Percentiles rank a stretch among this genome's conserved stretches.
phyloP scores from a whole-genome alignment of 2,888 invertebrate species.

The Hemistola chrysoprasaria region DNA sequence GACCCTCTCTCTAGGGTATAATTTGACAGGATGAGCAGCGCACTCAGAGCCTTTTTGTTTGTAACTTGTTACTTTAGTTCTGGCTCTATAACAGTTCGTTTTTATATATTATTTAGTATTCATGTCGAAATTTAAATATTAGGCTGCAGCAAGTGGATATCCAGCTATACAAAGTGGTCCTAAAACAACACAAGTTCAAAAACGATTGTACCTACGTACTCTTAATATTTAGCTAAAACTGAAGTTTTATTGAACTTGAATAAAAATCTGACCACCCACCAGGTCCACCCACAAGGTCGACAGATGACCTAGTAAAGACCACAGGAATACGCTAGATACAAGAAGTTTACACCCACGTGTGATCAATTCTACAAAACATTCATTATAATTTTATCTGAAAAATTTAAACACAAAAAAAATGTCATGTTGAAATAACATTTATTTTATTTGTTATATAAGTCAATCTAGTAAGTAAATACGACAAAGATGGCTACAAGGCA shows the following conservation, averaged over 20 bases:
- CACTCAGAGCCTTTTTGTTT: conserved; percentile 33
- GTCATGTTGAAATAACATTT: neutral
- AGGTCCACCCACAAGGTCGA: no score
- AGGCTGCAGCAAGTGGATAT: no score
- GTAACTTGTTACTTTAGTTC: conserved; percentile 27
- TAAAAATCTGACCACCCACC: no score
- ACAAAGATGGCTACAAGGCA: neutral
- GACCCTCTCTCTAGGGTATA: conserved; percentile 38
- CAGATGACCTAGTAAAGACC: no score
- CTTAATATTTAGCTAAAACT: conserved; percentile 1
- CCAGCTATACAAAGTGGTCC: no score
- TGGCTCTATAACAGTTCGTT: conserved; percentile 12
- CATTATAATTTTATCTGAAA: no score
- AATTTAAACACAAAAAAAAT: neutral
- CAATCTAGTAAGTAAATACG: conserved; percentile 8
- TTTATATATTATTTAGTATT: conserved; percentile 12
- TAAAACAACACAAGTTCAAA: conserved; percentile 8
- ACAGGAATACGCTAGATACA: no score
- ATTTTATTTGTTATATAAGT: conserved; percentile 1
- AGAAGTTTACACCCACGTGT: no score
- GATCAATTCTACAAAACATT: no score
- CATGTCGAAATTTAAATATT: no score
- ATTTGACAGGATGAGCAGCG: conserved; percentile 45
- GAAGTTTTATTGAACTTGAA: no score
- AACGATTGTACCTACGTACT: neutral